These are phyloP conservation scores for Phoxinus dragarum DNA, from an alignment of 2,797 vertebrate species.

Conservation along the genomic window DNA sequence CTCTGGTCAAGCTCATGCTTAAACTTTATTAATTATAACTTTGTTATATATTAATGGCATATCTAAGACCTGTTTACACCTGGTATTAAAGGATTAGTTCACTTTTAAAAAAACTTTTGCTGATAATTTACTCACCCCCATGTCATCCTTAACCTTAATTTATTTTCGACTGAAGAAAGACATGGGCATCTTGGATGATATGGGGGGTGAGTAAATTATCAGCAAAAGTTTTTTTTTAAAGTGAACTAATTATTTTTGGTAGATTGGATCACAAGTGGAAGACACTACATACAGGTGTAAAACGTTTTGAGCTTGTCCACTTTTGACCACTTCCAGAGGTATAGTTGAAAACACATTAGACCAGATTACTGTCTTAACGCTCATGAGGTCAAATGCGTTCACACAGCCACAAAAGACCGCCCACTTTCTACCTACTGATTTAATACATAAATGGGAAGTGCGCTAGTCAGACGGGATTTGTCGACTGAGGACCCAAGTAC, in stretches of 20 bases:
- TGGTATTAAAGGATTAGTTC: background rate
- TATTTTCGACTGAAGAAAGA: too few species aligned
- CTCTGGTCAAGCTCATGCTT: background rate
- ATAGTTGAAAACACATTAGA: background rate
- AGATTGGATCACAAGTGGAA: background rate
- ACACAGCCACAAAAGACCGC: background rate
- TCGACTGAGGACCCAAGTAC: too few species aligned
- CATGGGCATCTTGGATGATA: too few species aligned
- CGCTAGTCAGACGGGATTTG: too few species aligned
- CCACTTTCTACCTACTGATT: background rate
- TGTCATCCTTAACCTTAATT: too few species aligned
- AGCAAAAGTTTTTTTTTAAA: too few species aligned
- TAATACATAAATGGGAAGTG: too few species aligned
- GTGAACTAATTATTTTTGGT: background rate
- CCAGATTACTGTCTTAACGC: background rate
- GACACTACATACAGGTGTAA: background rate
- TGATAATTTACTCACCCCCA: too few species aligned
- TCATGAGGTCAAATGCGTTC: background rate
- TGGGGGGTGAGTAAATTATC: too few species aligned
- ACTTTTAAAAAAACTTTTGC: too few species aligned
- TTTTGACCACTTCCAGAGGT: background rate
- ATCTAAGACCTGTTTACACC: background rate
- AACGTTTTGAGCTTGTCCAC: background rate
- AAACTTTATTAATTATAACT: background rate
- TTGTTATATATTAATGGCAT: background rate